Conservation (phyloP, 2,113 vertebrate species). For the Orcinus orca region DNA sequence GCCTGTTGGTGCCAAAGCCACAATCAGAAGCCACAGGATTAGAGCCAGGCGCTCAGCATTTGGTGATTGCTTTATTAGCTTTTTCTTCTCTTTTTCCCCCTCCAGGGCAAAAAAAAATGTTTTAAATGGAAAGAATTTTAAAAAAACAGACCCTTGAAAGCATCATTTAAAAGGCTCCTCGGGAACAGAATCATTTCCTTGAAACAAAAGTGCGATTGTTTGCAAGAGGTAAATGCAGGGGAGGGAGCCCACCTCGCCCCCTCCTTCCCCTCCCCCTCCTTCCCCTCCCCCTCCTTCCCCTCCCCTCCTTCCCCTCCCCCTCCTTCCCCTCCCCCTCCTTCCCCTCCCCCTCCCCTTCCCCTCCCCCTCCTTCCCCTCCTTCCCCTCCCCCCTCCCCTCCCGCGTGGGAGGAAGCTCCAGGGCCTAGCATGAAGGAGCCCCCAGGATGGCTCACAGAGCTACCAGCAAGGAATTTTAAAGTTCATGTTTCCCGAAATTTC, state of each 20-base stretch:
- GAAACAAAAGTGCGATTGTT: constrained; percentile 71
- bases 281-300: background rate
- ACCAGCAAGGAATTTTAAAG: background rate
- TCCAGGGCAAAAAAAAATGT: constrained; percentile 40
- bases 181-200: constrained; percentile 44
- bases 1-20: background rate
- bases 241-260: background rate
- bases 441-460: background rate
- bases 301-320: background rate
- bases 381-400: background rate
- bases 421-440: background rate
- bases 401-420: background rate
- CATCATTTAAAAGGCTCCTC: constrained; percentile 64
- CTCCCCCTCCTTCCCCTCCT: background rate
- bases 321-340: background rate
- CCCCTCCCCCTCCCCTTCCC: background rate
- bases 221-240: constrained; percentile 2
- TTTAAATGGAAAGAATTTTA: constrained; percentile 71
- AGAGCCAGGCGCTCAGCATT: constrained; percentile 17
- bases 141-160: constrained; percentile 53
- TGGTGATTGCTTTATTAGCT: constrained; percentile 61
- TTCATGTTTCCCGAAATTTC: constrained; percentile 42
- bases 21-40: constrained; percentile 18
- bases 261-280: background rate
- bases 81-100: background rate